A percentile compares a stretch with the other conserved stretches of the same genome.
phyloP scores from a whole-genome alignment of 2,797 vertebrate species.

The Pangasius djambal region DNA sequence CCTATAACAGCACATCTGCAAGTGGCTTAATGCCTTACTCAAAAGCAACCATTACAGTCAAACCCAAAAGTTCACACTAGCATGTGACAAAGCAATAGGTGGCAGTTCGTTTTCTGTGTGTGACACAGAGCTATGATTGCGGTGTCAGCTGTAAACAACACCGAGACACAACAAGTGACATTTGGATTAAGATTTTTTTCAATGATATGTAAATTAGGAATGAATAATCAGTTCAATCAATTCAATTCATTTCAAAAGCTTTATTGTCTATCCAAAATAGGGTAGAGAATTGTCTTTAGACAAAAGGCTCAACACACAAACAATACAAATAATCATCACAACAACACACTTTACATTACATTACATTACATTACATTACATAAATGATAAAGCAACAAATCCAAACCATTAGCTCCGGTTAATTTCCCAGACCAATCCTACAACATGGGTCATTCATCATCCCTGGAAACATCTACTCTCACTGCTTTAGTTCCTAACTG shows the following conservation, averaged over 20 bases:
- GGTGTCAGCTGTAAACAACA: background rate
- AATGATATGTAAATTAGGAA: background rate
- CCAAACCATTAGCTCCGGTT: background rate
- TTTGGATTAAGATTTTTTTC: background rate
- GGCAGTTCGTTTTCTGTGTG: background rate
- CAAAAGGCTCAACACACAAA: too few relatives aligned
- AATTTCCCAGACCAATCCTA: background rate
- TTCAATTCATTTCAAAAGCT: too few relatives aligned
- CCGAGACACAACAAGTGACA: background rate
- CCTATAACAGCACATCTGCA: background rate
- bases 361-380: too few relatives aligned
- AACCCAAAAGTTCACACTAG: background rate
- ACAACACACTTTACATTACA: too few relatives aligned
- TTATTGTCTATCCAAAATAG: too few relatives aligned
- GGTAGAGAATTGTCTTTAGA: too few relatives aligned
- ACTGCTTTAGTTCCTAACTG: background rate
- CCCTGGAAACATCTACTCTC: background rate
- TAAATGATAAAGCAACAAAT: background rate
- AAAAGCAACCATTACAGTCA: background rate
- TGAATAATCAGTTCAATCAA: background rate
- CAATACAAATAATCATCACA: too few relatives aligned
- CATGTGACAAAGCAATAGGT: background rate
- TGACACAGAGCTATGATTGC: background rate
- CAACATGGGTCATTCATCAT: background rate
- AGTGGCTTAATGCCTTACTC: background rate